Evolutionary conservation across 2,797 vertebrate genomes (phyloP), one percentile per base, ranked within the genome.

Genomic region (Liasis olivaceus): DNA sequence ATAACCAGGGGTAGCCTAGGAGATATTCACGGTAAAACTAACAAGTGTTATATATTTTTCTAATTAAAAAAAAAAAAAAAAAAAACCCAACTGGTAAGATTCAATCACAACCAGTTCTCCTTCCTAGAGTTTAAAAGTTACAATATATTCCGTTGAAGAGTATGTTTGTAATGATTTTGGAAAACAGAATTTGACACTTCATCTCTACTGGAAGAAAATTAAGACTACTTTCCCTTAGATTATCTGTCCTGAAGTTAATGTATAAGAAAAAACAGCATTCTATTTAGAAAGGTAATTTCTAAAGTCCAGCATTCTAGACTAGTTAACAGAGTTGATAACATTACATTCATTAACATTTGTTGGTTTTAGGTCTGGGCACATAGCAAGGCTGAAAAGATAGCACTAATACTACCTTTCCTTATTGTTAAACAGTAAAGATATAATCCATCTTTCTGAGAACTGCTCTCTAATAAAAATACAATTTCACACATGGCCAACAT

Each of bases 131-230:
- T 95, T 94, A 94, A 95, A 96, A 95, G 89, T 72, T 95, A 89
- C 15, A 91, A 2, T 94, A 96, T 93, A 95, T 88, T 84, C 90
- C 90, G 85, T 0, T 12, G 85, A 93, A 66, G 60, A 64, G 51
- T 85, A 90, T 59, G 85, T 89, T 90, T 0, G 0, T 90, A 94
- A 85, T 89, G 91, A 84, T 88, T 96, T 92, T 95, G 95, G 77
- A 91, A 93, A 97, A 95, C 93, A 97, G 96, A 97, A 97, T 96
- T 96, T 97, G 95, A 96, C 93, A 94, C 95, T 95, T 95, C 89
- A 94, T 95, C 62, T 85, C 92, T 2, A 51, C 59, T 87, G 91
- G 91, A 93, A 77, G 56, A 72, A 92, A 93, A 94, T 72, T 87
- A 85, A 58, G 2, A 56, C 89, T 72, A 31, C 42, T 90, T 84